Base-by-base conservation (phyloP, 2,888 invertebrate genomes). In the Selenia dentaria region DNA sequence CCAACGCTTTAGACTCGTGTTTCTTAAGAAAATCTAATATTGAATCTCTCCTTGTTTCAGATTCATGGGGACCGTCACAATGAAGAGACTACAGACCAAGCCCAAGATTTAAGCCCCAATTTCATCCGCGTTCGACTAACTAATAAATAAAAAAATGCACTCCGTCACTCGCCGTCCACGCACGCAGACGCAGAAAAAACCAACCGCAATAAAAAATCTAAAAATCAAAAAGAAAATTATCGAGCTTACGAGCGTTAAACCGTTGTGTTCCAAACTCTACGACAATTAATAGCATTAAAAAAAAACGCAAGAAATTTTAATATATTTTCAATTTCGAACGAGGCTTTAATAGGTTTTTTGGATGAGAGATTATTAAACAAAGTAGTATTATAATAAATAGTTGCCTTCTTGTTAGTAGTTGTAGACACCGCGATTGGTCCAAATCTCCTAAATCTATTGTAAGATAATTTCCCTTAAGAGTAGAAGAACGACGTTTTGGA, bases 381-480 rank as follows among this genome's bases (percentile, higher is more conserved):
- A 62, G 62, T 62, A 63, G 52, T 59, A 59, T 58, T 57, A 62
- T 65, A 69, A 67, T 68, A n/a, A 65, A 78, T 85, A 84, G 82
- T 78, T 87, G 88, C 87, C 88, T 88, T 88, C 79, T 80, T 64
- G 37, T 58, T 54, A 31, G 70, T 73, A 75, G 81, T 70, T 46
- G 76, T 76, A 74, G 79, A 64, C 57, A 70, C 64, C 66, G 77
- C 77, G 57, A 62, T 78, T 75, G 88, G 88, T 88, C 88, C 88
- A 88, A 88, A 65, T 65, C 52, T 67, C 54, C 67, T 63, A 60
- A 73, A 63, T 61, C 64, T 58, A 59, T 62, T 51, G 53, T 61
- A 57, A 61, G 58, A 59, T 66, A 67, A 61, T 64, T 67, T 58
- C 48, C 54, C 54, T 56, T 56, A 54, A 57, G 58, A 51, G 55